Base-by-base conservation (phyloP, 2,797 vertebrate genomes). In the Petrocephalus schoutedeni region DNA sequence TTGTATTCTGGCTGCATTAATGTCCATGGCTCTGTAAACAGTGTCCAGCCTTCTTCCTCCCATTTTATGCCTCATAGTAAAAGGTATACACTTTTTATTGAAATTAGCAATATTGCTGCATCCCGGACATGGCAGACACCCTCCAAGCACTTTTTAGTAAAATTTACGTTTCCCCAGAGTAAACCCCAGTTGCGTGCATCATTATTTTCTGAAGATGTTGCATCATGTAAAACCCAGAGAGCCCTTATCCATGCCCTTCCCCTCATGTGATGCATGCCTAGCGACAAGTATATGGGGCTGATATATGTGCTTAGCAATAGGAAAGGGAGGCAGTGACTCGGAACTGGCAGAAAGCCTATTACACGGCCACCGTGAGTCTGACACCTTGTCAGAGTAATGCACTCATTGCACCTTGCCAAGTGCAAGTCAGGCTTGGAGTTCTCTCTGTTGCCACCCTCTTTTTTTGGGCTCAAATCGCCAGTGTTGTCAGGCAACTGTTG, bases 221-320 rank as follows among this genome's bases (percentile, higher is more conserved):
- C 56, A 86, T 86, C 84, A 86, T 36, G 16, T 41, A 86, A 86
- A 86, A 54, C 56, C 16, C 7, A 59, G 10, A 32, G 53, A 58
- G 56, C 10, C 5, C 28, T 59, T 36, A 1, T 9, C 53, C 84
- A 59, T 32, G 56, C 16, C 10, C 32, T 16, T 59, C 58, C 6
- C 23, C 28, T 45, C 16, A 5, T 58, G 32, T 16, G 23, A 58
- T 58, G 56, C 56, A 57, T 57, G 53, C 56, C 56, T 57, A 56
- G 32, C 32, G 84, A 86, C 84, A 86, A 58, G 84, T 19, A 59
- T 59, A 86, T 59, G 84, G 54, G 32, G 53, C 56, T 21, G 84
- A 59, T 86, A 86, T 58, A 86, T 58, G 84, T 86, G 84, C 56
- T 58, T 32, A 41, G 84, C 84, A 86, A 36, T 86, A n/a, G 84